phyloP scores from a whole-genome alignment of 2,797 vertebrate species.

The Molossus molossus region DNA sequence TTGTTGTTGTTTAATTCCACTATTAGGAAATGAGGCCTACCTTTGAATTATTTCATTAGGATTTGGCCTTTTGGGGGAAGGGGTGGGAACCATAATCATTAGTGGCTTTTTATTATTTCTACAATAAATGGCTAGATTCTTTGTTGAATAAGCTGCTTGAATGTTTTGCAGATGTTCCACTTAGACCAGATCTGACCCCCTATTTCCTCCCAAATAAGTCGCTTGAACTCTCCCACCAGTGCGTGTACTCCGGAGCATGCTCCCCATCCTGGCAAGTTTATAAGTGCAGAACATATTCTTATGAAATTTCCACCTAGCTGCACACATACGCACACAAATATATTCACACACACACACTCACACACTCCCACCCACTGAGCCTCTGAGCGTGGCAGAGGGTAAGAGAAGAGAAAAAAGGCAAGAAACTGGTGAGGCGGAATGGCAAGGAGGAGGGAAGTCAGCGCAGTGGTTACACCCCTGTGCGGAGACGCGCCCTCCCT shows the following conservation, averaged over 20 bases:
- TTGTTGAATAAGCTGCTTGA: slow-evolving; percentile 81
- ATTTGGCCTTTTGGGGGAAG: slow-evolving; percentile 85
- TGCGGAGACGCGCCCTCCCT: slow-evolving; percentile 55
- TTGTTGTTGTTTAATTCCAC: slow-evolving; percentile 86
- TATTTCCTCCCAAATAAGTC: slow-evolving; percentile 78
- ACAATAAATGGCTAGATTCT: slow-evolving; percentile 84
- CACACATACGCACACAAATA: not conserved
- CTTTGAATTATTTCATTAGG: slow-evolving; percentile 85
- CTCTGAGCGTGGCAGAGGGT: slow-evolving; percentile 65
- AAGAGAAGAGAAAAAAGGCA: not conserved
- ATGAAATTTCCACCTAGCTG: slow-evolving; percentile 71
- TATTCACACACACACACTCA: slow-evolving; percentile 24
- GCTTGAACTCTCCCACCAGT: slow-evolving; percentile 78
- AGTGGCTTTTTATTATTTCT: slow-evolving; percentile 85
- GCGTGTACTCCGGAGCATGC: not conserved
- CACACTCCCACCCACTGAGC: slow-evolving; percentile 83
- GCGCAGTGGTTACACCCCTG: slow-evolving; percentile 71
- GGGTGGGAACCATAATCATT: slow-evolving; percentile 79
- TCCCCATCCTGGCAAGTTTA: not conserved
- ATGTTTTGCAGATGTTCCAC: slow-evolving; percentile 88
- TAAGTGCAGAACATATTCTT: slow-evolving; percentile 52
- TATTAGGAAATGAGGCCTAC: slow-evolving; percentile 80
- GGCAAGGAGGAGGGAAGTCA: slow-evolving; percentile 42
- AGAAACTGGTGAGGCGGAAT: slow-evolving; percentile 44
- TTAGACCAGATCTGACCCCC: slow-evolving; percentile 82